Conservation (phyloP, 2,113 vertebrate species). For the Neopipo cinnamomea region DNA sequence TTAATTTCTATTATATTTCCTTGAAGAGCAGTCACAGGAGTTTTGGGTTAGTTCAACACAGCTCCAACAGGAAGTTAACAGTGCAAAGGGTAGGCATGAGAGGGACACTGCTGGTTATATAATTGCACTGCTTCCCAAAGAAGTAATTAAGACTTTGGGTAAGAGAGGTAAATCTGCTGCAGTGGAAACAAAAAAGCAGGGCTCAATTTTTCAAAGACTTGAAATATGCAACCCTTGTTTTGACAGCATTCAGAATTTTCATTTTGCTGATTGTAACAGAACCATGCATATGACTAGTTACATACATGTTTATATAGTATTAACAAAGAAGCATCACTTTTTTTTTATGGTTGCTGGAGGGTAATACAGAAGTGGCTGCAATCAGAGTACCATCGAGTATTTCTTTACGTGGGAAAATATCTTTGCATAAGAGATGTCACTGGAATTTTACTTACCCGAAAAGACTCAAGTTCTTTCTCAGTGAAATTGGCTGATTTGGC, state of each 20-base stretch:
- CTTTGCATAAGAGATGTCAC: not conserved
- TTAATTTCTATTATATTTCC: not conserved
- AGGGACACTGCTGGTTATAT: not conserved
- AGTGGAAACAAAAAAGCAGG: not conserved
- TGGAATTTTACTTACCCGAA: slow-evolving; percentile 78
- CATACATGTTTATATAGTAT: not conserved
- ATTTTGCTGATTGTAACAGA: not conserved
- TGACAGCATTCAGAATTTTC: not conserved
- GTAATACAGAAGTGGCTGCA: not conserved
- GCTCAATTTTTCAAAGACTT: not conserved
- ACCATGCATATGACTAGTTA: not conserved
- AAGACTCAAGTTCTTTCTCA: slow-evolving; percentile 88
- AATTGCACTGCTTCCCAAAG: not conserved
- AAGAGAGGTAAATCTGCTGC: not conserved
- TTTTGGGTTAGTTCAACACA: not conserved
- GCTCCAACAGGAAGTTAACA: not conserved
- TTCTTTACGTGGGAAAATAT: not conserved
- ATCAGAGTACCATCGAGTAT: fast-evolving
- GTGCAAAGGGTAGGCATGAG: not conserved
- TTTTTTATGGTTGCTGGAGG: not conserved
- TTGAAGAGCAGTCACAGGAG: not conserved
- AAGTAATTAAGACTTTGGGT: not conserved
- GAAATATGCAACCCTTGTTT: not conserved
- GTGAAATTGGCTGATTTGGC: slow-evolving; percentile 89
- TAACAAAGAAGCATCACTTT: not conserved